These are phyloP conservation scores for Neofelis nebulosa DNA, from an alignment of 2,113 vertebrate species.

Conservation along the genomic window DNA sequence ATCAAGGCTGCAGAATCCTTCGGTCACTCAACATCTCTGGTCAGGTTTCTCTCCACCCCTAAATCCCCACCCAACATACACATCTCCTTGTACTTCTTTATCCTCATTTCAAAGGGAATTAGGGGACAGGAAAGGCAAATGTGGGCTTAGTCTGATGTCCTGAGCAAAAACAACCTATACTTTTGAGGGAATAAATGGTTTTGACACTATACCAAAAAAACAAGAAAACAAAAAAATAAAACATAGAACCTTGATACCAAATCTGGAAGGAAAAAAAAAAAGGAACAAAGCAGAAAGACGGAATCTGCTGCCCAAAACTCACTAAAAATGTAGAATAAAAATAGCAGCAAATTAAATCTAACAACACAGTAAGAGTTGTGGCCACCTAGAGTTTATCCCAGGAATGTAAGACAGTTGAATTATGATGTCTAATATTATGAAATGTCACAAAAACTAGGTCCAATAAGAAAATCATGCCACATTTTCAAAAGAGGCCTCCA, in stretches of 20 bases:
- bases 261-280: neutral
- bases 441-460: neutral
- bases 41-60: neutral
- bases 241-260: neutral
- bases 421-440: neutral
- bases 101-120: neutral
- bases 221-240: neutral
- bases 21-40: neutral
- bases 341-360: neutral
- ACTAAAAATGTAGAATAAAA: neutral
- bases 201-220: neutral
- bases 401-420: neutral
- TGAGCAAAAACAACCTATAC: neutral
- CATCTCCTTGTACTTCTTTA: neutral
- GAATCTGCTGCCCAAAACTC: neutral
- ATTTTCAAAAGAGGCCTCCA: neutral
- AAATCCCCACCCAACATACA: rapidly evolving
- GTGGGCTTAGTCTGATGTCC: neutral
- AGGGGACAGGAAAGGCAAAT: neutral
- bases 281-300: neutral
- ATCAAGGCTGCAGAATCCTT: neutral
- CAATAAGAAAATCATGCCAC: neutral
- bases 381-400: neutral
- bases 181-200: neutral
- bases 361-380: neutral